Conservation (phyloP, 2,888 invertebrate genomes). For the Schrankia costaestrigalis region DNA sequence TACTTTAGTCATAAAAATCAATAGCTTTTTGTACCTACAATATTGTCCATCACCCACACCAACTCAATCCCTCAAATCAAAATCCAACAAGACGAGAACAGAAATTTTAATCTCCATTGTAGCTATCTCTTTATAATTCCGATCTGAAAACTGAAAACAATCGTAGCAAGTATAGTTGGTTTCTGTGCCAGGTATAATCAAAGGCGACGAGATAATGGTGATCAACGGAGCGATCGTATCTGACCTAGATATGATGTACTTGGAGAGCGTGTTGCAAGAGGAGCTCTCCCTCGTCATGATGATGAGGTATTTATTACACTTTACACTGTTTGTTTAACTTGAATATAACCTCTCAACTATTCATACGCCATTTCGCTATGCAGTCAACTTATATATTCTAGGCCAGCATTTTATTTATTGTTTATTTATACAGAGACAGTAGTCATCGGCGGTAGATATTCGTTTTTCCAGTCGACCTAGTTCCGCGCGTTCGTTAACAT, state of each 20-base stretch:
- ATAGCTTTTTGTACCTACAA: slow-evolving; percentile 6
- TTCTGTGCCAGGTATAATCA: slow-evolving; percentile 91
- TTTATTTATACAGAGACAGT: neutral
- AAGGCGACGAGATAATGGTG: slow-evolving; percentile 99
- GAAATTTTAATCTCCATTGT: slow-evolving; percentile 35
- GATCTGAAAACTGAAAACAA: slow-evolving; percentile 42
- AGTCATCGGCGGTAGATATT: slow-evolving; percentile 1
- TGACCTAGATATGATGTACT: slow-evolving; percentile 99
- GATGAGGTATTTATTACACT: slow-evolving; percentile 86
- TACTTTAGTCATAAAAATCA: neutral
- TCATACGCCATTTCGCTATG: slow-evolving; percentile 6
- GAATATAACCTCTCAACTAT: slow-evolving; percentile 11
- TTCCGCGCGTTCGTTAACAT: slow-evolving; percentile 52
- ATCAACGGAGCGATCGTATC: slow-evolving; percentile 99
- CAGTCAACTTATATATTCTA: neutral
- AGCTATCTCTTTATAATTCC: slow-evolving; percentile 27
- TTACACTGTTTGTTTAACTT: slow-evolving; percentile 20
- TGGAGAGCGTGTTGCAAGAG: slow-evolving; percentile 97
- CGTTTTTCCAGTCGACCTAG: slow-evolving; percentile 49
- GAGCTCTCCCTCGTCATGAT: slow-evolving; percentile 97
- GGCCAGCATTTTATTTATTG: neutral
- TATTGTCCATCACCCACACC: slow-evolving; percentile 6
- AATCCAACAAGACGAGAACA: slow-evolving; percentile 18
- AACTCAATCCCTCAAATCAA: slow-evolving; percentile 13
- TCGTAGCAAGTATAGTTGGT: slow-evolving; percentile 50